Base-by-base conservation (phyloP, 1,140 invertebrate species). In the Diuraphis noxia region DNA sequence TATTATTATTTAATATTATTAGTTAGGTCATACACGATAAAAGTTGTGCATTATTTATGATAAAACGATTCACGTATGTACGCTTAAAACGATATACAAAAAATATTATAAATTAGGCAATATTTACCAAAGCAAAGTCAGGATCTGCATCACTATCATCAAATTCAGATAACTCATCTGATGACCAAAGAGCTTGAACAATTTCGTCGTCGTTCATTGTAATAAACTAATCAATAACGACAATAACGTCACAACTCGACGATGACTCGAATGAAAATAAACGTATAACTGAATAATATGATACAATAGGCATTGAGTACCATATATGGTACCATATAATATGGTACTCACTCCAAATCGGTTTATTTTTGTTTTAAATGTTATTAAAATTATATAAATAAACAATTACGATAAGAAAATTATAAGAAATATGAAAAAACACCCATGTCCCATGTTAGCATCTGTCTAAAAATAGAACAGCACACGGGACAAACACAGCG, bases 381-480 rank as follows among this genome's bases (percentile, higher is more conserved):
- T 38, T 38, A 36, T 21, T 38, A 36, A 82, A 82, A 82, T 82
- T 21, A 82, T 43, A 82, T 82, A 41, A 82, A 82, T 41, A 82
- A 82, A 30, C 81, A 41, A 41, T 82, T 41, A 30, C 34, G 40
- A 82, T 82, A 82, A 82, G 40, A 82, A 41, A 82, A 82, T 82
- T 82, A 82, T 82, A 82, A 82, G 81, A 82, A 43, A 82, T 82
- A 82, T 43, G 81, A 82, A 82, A 82, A 82, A 82, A 82, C 41
- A 36, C 77, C 81, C 81, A 82, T 82, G 81, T 40, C 40, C 81
- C 36, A 81, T 41, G 81, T 82, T 82, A 82, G 0, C 34, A 13
- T 41, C 23, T 25, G 34, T 82, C 81, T 25, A 82, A 82, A 82
- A 82, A 82, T 82, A 82, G 40, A 82, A 82, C 81, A 19, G 81